Percentiles rank a stretch among this genome's conserved stretches.
Conservation (phyloP, 2,113 vertebrate species). For the Craseonycteris thonglongyai region DNA sequence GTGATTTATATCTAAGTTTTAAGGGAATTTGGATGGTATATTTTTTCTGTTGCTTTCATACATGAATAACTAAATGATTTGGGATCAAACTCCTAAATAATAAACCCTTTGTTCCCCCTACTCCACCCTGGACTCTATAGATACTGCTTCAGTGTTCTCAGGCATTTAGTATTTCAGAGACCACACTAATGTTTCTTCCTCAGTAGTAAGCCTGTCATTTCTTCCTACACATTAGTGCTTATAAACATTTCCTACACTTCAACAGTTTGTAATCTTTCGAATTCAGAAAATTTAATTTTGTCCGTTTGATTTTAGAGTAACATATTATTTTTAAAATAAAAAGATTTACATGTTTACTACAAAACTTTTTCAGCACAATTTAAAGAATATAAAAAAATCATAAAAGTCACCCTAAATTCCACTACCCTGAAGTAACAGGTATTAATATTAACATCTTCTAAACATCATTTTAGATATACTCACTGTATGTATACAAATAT, state of each 20-base stretch:
- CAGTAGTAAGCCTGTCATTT: not conserved
- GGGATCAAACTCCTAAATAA: not conserved
- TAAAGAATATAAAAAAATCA: not conserved
- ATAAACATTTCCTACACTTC: not conserved
- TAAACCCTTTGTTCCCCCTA: not conserved
- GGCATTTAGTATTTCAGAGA: not conserved
- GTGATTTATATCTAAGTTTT: not conserved
- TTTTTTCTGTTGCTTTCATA: not conserved
- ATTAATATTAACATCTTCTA: not conserved
- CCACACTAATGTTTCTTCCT: not conserved
- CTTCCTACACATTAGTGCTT: not conserved
- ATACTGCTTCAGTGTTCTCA: not conserved
- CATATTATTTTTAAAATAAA: not conserved
- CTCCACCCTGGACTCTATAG: not conserved
- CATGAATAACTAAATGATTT: not conserved
- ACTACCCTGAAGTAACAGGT: not conserved
- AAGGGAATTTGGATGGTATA: not conserved
- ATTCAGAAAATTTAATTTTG: not conserved
- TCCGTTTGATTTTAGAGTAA: not conserved
- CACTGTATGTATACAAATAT: not conserved
- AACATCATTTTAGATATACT: not conserved
- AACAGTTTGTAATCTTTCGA: not conserved
- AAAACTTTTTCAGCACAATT: not conserved
- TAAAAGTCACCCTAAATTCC: not conserved
- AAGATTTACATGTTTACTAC: not conserved